Evolutionary conservation across 1,140 invertebrate genomes (phyloP).

Genomic region (Battus philenor): DNA sequence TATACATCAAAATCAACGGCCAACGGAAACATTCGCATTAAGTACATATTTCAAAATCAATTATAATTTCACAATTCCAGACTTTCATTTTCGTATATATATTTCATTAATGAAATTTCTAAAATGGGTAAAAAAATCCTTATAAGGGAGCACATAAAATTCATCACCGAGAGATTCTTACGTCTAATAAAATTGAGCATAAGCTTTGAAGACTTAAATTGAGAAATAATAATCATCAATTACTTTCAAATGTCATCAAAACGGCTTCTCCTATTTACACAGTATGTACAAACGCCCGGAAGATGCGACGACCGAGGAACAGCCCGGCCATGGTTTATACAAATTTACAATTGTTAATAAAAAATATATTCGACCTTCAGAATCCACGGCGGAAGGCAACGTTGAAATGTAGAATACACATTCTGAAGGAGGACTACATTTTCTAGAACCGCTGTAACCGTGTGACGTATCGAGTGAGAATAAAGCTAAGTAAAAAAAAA

Average conservation of each 20-base stretch:
- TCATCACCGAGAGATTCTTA: conserved; percentile 51
- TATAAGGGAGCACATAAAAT: too few relatives aligned
- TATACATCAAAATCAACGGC: conserved; percentile 52
- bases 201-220: conserved; percentile 67
- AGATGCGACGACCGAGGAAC: conserved; percentile 39
- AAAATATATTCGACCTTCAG: conserved; percentile 64
- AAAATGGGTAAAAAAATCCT: background rate
- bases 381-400: conserved; percentile 18
- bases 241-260: conserved; percentile 57
- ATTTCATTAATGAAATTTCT: too few relatives aligned
- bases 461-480: conserved; percentile 36
- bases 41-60: conserved; percentile 18
- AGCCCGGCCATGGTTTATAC: conserved; percentile 45
- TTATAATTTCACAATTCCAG: conserved; percentile 20
- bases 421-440: conserved; percentile 59
- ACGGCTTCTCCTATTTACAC: conserved; percentile 66
- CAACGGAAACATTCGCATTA: conserved; percentile 16
- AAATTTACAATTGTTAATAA: conserved; percentile 43
- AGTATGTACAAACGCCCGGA: conserved; percentile 67
- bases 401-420: conserved; percentile 4
- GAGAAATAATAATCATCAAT: conserved; percentile 42
- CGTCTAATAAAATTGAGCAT: conserved; percentile 71
- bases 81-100: too few relatives aligned
- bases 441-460: conserved; percentile 38
- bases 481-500: conserved; percentile 56